Evolutionary conservation across 2,113 vertebrate species (phyloP).

Genomic region (Ophiodon elongatus): DNA sequence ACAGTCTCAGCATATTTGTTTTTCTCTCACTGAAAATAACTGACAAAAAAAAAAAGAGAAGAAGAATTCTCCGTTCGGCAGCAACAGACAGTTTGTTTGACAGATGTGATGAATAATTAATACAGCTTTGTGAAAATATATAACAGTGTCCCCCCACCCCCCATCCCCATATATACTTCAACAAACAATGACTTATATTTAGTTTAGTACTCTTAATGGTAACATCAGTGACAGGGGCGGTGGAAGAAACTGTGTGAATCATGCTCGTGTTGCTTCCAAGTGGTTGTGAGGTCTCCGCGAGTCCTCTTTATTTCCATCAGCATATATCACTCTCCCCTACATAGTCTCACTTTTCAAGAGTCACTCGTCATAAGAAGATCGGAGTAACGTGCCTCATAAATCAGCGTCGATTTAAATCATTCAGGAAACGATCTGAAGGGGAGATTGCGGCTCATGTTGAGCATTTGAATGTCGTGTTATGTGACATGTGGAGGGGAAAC

Average conservation of each 20-base stretch:
- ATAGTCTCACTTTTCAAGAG: slow-evolving; percentile 30
- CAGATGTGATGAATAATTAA: slow-evolving; percentile 67
- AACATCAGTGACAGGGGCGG: slow-evolving; percentile 18
- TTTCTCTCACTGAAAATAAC: background rate
- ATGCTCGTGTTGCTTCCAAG: slow-evolving; percentile 19
- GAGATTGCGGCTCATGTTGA: slow-evolving; percentile 40
- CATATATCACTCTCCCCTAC: slow-evolving; percentile 51
- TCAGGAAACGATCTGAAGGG: slow-evolving; percentile 38
- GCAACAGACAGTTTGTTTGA: slow-evolving; percentile 39
- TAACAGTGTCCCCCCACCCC: slow-evolving; percentile 16
- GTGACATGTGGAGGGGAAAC: slow-evolving; percentile 36
- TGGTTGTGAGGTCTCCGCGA: slow-evolving; percentile 48
- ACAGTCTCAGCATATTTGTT: slow-evolving; percentile 6
- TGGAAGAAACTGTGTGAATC: slow-evolving; percentile 34
- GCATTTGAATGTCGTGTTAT: slow-evolving; percentile 48
- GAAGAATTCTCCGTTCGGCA: background rate
- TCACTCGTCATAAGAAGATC: slow-evolving; percentile 34
- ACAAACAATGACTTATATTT: slow-evolving; percentile 59
- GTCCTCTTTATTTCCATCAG: slow-evolving; percentile 43
- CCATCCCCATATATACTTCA: slow-evolving; percentile 24
- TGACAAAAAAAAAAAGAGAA: background rate
- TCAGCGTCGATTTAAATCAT: slow-evolving; percentile 41
- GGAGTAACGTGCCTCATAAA: slow-evolving; percentile 40
- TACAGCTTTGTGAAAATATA: slow-evolving; percentile 45
- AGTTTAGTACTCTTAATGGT: slow-evolving; percentile 13